These are phyloP conservation scores for Drepana falcataria DNA, from an alignment of 2,888 invertebrate species.

Conservation along the genomic window DNA sequence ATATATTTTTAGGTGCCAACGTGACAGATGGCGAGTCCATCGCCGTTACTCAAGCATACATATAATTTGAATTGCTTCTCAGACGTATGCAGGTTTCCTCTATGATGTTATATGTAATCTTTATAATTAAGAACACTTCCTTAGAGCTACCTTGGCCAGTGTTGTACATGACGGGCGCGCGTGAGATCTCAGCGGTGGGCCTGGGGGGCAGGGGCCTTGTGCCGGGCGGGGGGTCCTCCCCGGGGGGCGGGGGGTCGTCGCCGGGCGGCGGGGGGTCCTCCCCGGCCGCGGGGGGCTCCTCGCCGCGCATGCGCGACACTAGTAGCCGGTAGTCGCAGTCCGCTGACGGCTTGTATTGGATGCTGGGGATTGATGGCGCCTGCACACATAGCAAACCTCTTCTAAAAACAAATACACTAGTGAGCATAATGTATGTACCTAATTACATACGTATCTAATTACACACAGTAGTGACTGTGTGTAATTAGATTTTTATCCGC, in stretches of 20 bases:
- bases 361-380: slow-evolving; percentile 80
- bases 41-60: no score
- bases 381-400: slow-evolving; percentile 18
- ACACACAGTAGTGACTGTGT: no score
- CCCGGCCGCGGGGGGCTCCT: slow-evolving; percentile 26
- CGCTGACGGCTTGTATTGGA: slow-evolving; percentile 88
- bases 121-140: no score
- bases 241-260: slow-evolving; percentile 31
- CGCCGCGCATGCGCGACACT: slow-evolving; percentile 90
- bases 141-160: slow-evolving; percentile 13
- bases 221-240: slow-evolving; percentile 62
- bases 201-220: slow-evolving; percentile 46
- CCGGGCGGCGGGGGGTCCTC: slow-evolving; percentile 24
- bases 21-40: no score
- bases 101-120: no score
- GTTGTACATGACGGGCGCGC: slow-evolving; percentile 60
- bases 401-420: slow-evolving; percentile 3
- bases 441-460: no score
- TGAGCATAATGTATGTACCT: no score
- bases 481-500: no score
- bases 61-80: no score
- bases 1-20: no score
- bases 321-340: slow-evolving; percentile 93
- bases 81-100: no score
- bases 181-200: slow-evolving; percentile 32